Conservation (phyloP, 2,113 vertebrate genomes). For the Argyrosomus japonicus region DNA sequence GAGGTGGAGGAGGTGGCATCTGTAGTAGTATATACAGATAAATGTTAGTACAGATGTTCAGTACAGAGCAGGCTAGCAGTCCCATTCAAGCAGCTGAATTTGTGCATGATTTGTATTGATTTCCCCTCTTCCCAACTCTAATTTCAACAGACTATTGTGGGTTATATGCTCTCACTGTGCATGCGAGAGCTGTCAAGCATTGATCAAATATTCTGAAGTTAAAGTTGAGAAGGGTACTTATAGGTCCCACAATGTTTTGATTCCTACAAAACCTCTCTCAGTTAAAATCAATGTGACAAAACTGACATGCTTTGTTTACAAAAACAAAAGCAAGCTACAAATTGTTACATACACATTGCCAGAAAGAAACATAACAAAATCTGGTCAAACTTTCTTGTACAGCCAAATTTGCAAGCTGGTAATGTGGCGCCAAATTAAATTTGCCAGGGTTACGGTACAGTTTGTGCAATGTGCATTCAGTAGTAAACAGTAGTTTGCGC, state of each 20-base stretch:
- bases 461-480: conserved; percentile 84
- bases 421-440: conserved; percentile 77
- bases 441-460: conserved; percentile 78
- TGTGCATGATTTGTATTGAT: conserved; percentile 80
- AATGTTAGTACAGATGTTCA: conserved; percentile 88
- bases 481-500: conserved; percentile 82
- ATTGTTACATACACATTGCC: conserved; percentile 84
- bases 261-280: conserved; percentile 74
- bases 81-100: conserved; percentile 92
- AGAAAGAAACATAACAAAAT: conserved; percentile 79
- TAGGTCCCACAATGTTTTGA: conserved; percentile 77
- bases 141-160: conserved; percentile 75
- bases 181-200: conserved; percentile 81
- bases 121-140: conserved; percentile 83
- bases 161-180: conserved; percentile 79
- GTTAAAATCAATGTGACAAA: conserved; percentile 82
- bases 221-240: conserved; percentile 83
- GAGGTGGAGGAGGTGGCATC: conserved; percentile 97
- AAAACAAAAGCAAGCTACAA: conserved; percentile 85
- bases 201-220: conserved; percentile 79
- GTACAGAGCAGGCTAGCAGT: conserved; percentile 94
- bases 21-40: conserved; percentile 94
- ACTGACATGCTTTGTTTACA: conserved; percentile 84
- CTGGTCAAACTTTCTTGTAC: conserved; percentile 79
- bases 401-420: conserved; percentile 82